Base-by-base conservation (phyloP, 2,888 invertebrate genomes). In the Bellardia bayeri region DNA sequence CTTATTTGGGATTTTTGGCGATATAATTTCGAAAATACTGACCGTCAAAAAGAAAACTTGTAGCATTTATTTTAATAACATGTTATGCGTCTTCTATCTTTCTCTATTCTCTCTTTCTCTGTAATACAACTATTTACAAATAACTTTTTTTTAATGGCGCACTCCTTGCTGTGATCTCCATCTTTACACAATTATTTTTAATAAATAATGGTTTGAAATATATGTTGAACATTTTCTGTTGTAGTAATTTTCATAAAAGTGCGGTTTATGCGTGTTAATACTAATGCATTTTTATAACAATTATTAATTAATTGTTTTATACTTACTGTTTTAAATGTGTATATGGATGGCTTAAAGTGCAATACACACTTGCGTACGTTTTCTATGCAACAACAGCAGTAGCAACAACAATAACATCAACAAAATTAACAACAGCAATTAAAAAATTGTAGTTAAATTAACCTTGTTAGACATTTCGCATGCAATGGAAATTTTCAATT, bases 391-490 rank as follows among this genome's bases (percentile, higher is more conserved):
- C 61, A 56, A 58, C 40, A 49, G n/a, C 40, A 82, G 13, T 11
- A 72, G 14, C 45, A 80, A 80, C 81, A 79, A 68, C 58, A 72
- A 68, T 45, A 51, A 23, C 23, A 23, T 0, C 23, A 23, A 23
- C 23, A 23, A 23, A 23, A 80, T 61, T 63, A 68, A 79, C 66
- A 88, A 82, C 78, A 74, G 74, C 76, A 88, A 86, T 87, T 87
- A 82, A 82, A 83, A 78, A 86, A 88, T 78, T 82, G 78, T 85
- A 82, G 86, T 86, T 86, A 88, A 89, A 87, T 88, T 88, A 89
- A 88, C 87, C 88, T 88, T 86, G 89, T 87, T 88, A 82, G 85
- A 82, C 82, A 79, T 85, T 85, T 87, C 85, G 82, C 87, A 87
- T 87, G 87, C 87, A 74, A 87, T 85, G 82, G 82, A 87, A 87